These are phyloP conservation scores for Trisateles emortualis DNA, from an alignment of 2,888 invertebrate genomes.

Conservation along the genomic window DNA sequence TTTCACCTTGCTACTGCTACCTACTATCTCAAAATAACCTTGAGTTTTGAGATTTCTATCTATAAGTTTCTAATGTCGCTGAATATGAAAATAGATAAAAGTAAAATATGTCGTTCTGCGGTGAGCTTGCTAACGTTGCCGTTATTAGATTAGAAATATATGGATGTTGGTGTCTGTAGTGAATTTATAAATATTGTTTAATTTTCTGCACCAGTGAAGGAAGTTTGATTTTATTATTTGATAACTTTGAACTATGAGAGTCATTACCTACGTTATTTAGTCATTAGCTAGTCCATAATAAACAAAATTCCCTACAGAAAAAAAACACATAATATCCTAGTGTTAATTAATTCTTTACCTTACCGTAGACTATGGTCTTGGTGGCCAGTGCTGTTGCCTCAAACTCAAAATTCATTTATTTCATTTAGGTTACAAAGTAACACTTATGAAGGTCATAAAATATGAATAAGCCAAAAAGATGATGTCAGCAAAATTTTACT, in stretches of 20 bases:
- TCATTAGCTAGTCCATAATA: too few species aligned
- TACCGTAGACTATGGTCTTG: too few species aligned
- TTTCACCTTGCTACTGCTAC: slow-evolving; percentile 24
- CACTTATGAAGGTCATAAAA: too few species aligned
- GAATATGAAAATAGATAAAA: slow-evolving; percentile 37
- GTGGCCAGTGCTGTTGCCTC: too few species aligned
- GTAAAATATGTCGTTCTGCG: slow-evolving; percentile 29
- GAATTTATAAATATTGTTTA: background rate
- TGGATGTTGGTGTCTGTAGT: background rate
- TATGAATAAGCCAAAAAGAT: too few species aligned
- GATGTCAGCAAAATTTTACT: too few species aligned
- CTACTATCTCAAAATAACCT: slow-evolving; percentile 23
- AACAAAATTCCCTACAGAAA: too few species aligned
- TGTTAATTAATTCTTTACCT: too few species aligned
- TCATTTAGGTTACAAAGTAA: too few species aligned
- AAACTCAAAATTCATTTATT: too few species aligned
- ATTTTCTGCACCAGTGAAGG: background rate
- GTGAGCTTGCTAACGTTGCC: slow-evolving; percentile 12
- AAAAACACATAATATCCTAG: too few species aligned
- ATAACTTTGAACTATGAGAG: background rate
- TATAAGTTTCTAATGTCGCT: slow-evolving; percentile 36
- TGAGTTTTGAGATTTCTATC: slow-evolving; percentile 31
- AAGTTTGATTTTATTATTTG: slow-evolving; percentile 8
- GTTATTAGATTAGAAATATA: slow-evolving; percentile 1
- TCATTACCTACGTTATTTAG: background rate